Conservation (phyloP, 2,888 invertebrate species). For the Orthosia incerta region DNA sequence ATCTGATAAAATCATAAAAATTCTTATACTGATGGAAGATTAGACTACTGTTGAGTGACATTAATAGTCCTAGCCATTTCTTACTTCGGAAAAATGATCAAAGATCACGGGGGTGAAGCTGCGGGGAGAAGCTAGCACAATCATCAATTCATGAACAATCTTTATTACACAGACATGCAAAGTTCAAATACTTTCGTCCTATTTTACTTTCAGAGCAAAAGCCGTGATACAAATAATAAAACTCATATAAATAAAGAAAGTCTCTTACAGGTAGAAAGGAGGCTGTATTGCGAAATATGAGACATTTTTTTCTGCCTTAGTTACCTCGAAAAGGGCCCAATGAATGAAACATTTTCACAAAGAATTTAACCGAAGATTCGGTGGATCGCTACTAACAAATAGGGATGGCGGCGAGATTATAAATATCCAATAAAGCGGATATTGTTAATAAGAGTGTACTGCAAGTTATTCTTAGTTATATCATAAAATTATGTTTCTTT, state of each 20-base stretch:
- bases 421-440: conserved; percentile 38
- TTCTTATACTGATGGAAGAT: too few species aligned
- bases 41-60: too few species aligned
- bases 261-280: conserved; percentile 4
- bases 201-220: conserved; percentile 12
- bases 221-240: conserved; percentile 25
- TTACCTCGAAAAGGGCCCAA: conserved; percentile 52
- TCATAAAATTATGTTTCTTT: not conserved
- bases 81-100: too few species aligned
- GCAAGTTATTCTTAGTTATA: not conserved
- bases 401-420: conserved; percentile 32
- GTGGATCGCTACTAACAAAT: conserved; percentile 20
- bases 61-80: too few species aligned
- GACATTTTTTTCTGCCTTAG: conserved; percentile 43
- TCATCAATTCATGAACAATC: not conserved
- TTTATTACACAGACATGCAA: not conserved
- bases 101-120: not conserved
- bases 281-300: conserved; percentile 33
- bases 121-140: not conserved
- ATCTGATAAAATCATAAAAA: too few species aligned
- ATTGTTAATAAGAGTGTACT: not conserved
- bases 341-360: conserved; percentile 62
- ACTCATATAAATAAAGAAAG: conserved; percentile 12
- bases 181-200: conserved; percentile 2
- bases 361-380: conserved; percentile 58